Evolutionary conservation across 2,888 invertebrate species (phyloP), one percentile per base, ranked within the genome.

Genomic region (Athrips mouffetella): DNA sequence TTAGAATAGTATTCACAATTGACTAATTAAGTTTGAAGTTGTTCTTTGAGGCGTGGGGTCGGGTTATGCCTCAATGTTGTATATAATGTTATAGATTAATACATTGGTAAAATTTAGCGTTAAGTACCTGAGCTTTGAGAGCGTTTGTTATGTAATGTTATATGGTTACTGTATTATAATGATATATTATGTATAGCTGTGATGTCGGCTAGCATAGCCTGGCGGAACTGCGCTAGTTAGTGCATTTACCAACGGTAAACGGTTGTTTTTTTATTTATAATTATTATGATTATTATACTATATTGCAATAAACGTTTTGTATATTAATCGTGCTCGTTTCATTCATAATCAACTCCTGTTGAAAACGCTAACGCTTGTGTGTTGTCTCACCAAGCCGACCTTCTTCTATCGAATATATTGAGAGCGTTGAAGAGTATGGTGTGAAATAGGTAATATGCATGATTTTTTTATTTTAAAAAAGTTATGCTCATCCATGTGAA

Each of bases 41-140:
- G 10, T 37, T 37, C 20, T 16, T 15, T 4, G 35, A 10, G 15
- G 3, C 13, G 5, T 27, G 5, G 15, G 27, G 27, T 8, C 27
- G 15, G 31, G 11, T 5, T 4, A 15, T 11, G 13, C 31, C 11
- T 18, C 10, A 18, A 21, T 37, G 11, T 37, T 37, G 37, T 37
- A 37, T 37, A 37, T 37, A 37, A 18, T 18, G 18, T 37, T 18
- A 7, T 18, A 18, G n/a, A 5, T 18, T 37, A 37, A 42, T 27
- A 10, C 29, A 31, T 44, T 42, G 20, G 15, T 44, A 55, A 58
- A n/a, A 54, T 60, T 58, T 76, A 76, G 73, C 47, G 64, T 76
- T n/a, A 73, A 76, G 79, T 78, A 77, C 72, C 76, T 73, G 76
- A 74, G 64, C 63, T 66, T 65, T 52, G 56, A 54, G 51, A 54